Evolutionary conservation across 2,797 vertebrate genomes (phyloP), one percentile per base, ranked within the genome.

Genomic region (Phalloptychus januarius): DNA sequence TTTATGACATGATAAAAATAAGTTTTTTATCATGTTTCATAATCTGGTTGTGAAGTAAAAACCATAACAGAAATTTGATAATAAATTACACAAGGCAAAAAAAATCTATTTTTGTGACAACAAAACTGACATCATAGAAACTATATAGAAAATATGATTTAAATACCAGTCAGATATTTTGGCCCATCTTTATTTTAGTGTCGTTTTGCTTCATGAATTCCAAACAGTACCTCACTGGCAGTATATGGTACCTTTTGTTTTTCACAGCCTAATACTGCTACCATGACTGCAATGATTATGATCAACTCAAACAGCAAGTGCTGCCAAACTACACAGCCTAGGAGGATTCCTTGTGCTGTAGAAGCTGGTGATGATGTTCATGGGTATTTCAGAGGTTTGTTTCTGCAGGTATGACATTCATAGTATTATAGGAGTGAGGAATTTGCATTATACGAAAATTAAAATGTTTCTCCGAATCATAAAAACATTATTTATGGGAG

Each of bases 251-350:
- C 33, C 7, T 83, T 90, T 76, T 73, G 75, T 81, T 83, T 77
- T 77, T 85, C 12, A 74, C 83, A 90, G 85, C 80, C 80, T 52
- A 89, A 89, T 75, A 81, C 79, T 89, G 82, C 78, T 83, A 81
- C 80, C 75, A n/a, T 88, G 89, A 81, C 91, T 82, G 50, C 76
- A 28, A 79, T 86, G 89, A 94, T 92, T 92, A 91, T 81, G 82
- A 93, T 93, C 89, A 92, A 80, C 83, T 87, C 78, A 80, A 92
- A 90, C 86, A 87, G 79, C 61, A 25, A 86, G 79, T 84, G 86
- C 78, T 84, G 86, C 85, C 83, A 72, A 84, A 84, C 87, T 69
- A 82, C 72, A 83, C 46, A 76, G 85, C 81, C 80, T 79, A 79
- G 78, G 52, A 63, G 76, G 65, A 16, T 65, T 65, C 48, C 79